A percentile compares a stretch with the other conserved stretches of the same genome.
Evolutionary conservation across 2,113 vertebrate species (phyloP).

Genomic region (Eptesicus fuscus): DNA sequence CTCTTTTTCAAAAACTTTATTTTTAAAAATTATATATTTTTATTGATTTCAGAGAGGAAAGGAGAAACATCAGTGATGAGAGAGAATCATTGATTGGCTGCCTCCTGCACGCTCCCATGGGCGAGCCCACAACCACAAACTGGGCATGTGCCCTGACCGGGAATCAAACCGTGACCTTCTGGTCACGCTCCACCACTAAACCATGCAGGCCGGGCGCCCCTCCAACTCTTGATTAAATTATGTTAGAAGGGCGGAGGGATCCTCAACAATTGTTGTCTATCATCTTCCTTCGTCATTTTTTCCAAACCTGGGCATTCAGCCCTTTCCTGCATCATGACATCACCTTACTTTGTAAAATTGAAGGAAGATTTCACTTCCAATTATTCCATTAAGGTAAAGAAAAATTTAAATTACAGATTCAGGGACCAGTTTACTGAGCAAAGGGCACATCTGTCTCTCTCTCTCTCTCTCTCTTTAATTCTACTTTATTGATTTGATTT

Average conservation of each 20-base stretch:
- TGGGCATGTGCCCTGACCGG: too few relatives aligned
- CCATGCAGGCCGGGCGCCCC: too few relatives aligned
- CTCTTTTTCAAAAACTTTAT: not conserved
- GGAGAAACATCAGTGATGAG: too few relatives aligned
- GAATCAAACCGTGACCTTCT: too few relatives aligned
- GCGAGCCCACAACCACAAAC: too few relatives aligned
- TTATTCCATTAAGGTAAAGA: constrained; percentile 46
- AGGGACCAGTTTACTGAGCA: not conserved
- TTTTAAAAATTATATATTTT: too few relatives aligned
- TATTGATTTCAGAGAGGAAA: too few relatives aligned
- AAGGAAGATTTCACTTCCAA: constrained; percentile 41
- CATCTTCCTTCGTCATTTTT: not conserved
- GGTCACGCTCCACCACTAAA: too few relatives aligned
- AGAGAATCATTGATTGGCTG: too few relatives aligned
- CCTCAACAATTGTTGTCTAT: not conserved
- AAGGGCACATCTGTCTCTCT: not conserved
- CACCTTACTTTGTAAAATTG: not conserved
- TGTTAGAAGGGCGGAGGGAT: not conserved
- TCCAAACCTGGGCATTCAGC: not conserved
- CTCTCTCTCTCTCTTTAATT: not conserved
- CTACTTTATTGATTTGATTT: too few relatives aligned
- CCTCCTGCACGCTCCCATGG: too few relatives aligned
- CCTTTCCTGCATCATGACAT: constrained; percentile 46
- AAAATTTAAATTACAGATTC: constrained; percentile 33
- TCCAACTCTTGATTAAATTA: not conserved